These are phyloP conservation scores for Hystrix brachyura DNA, from an alignment of 2,113 vertebrate genomes.

Conservation along the genomic window DNA sequence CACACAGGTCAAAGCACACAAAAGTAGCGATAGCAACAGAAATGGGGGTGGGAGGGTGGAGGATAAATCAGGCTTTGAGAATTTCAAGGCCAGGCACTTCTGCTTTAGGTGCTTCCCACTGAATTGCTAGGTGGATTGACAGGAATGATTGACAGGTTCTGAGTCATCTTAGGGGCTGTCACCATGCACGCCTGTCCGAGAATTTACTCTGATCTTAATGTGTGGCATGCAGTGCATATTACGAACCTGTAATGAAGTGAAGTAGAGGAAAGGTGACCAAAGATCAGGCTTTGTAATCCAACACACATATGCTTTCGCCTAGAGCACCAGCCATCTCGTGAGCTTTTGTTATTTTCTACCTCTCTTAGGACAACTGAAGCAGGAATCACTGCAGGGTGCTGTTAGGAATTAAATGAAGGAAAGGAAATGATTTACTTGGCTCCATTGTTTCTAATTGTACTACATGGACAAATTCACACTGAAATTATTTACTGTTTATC, in stretches of 20 bases:
- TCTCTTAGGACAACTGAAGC: not conserved
- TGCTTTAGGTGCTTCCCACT: not conserved
- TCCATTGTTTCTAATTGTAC: not conserved
- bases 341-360: not conserved
- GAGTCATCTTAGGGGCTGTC: not conserved
- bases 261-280: not conserved
- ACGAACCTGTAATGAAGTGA: not conserved
- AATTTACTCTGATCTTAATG: not conserved
- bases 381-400: not conserved
- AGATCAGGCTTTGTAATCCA: not conserved
- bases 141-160: not conserved
- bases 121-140: not conserved
- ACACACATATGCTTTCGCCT: not conserved
- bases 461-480: not conserved
- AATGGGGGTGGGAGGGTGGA: not conserved
- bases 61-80: not conserved
- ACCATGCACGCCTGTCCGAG: not conserved
- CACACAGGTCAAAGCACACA: not conserved
- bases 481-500: conserved; percentile 18
- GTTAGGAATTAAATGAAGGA: not conserved
- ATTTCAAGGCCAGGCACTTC: not conserved
- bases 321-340: not conserved
- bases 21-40: not conserved
- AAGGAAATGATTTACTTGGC: not conserved
- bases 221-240: not conserved